Evolutionary conservation across 2,797 vertebrate species (phyloP).

Genomic region (Semaprochilodus insignis): DNA sequence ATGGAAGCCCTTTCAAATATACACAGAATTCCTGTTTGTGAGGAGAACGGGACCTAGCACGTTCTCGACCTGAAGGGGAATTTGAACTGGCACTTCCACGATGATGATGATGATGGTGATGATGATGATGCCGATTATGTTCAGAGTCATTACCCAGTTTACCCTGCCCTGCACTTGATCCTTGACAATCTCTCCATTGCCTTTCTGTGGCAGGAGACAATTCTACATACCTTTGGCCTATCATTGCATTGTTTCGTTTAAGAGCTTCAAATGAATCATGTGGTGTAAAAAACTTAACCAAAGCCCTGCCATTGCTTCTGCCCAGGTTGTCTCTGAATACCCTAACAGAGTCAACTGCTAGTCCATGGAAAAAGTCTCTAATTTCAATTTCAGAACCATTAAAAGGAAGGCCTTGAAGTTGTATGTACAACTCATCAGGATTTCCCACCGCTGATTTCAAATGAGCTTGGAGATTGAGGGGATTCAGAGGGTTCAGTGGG

Average conservation of each 20-base stretch:
- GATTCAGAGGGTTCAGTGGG: constrained; percentile 86
- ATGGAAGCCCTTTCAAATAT: constrained; percentile 96
- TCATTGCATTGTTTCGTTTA: constrained; percentile 92
- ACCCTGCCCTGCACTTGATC: constrained; percentile 62
- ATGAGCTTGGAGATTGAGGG: constrained; percentile 87
- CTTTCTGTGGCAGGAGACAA: constrained; percentile 92
- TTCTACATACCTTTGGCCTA: constrained; percentile 96
- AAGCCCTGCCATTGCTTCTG: constrained; percentile 90
- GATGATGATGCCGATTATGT: constrained; percentile 67
- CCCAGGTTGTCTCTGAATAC: constrained; percentile 91
- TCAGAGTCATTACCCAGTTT: constrained; percentile 49
- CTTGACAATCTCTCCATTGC: constrained; percentile 86
- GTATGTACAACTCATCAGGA: constrained; percentile 91
- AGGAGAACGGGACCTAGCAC: constrained; percentile 93
- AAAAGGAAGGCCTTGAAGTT: constrained; percentile 94
- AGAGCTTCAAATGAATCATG: constrained; percentile 96
- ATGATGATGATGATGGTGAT: constrained; percentile 43
- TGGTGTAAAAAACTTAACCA: constrained; percentile 93
- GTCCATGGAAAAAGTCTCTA: constrained; percentile 93
- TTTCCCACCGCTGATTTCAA: constrained; percentile 89
- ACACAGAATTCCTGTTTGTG: constrained; percentile 94
- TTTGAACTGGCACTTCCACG: constrained; percentile 63
- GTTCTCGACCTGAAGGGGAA: constrained; percentile 78
- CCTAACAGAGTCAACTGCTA: constrained; percentile 89
- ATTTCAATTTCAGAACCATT: constrained; percentile 90